Evolutionary conservation across 2,797 vertebrate genomes (phyloP).

Genomic region (Serranus cabrilla): DNA sequence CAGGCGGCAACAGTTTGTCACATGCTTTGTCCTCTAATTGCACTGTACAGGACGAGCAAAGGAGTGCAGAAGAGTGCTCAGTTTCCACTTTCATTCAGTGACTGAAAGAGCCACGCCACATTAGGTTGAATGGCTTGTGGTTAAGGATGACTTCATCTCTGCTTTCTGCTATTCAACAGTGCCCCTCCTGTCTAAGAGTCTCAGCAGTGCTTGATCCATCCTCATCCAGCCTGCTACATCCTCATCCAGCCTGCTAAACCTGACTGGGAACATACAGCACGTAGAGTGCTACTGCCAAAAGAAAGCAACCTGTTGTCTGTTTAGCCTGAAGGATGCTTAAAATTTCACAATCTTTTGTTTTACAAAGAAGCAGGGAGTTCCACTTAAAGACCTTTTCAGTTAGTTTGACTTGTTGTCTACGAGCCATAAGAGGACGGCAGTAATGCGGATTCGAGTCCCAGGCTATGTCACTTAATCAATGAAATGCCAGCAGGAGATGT

Average conservation of each 20-base stretch:
- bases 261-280: conserved; percentile 5
- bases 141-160: conserved; percentile 40
- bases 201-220: conserved; percentile 23
- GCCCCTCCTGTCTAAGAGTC: conserved; percentile 25
- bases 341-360: not conserved
- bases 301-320: not conserved
- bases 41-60: conserved; percentile 6
- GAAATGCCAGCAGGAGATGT: not conserved
- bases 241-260: conserved; percentile 31
- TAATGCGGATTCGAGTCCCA: not conserved
- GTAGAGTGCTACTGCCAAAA: not conserved
- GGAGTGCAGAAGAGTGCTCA: not conserved
- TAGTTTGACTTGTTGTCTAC: not conserved
- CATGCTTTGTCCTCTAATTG: not conserved
- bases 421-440: not conserved
- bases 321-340: not conserved
- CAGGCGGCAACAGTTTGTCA: not conserved
- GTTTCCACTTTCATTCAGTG: conserved; percentile 33
- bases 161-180: conserved; percentile 35
- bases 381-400: not conserved
- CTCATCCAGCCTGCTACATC: conserved; percentile 26
- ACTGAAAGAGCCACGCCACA: conserved; percentile 22
- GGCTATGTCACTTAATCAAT: not conserved
- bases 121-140: conserved; percentile 31
- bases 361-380: not conserved